Evolutionary conservation across 2,888 invertebrate species (phyloP), one percentile per base, ranked within the genome.

Genomic region (Plebejus anna): DNA sequence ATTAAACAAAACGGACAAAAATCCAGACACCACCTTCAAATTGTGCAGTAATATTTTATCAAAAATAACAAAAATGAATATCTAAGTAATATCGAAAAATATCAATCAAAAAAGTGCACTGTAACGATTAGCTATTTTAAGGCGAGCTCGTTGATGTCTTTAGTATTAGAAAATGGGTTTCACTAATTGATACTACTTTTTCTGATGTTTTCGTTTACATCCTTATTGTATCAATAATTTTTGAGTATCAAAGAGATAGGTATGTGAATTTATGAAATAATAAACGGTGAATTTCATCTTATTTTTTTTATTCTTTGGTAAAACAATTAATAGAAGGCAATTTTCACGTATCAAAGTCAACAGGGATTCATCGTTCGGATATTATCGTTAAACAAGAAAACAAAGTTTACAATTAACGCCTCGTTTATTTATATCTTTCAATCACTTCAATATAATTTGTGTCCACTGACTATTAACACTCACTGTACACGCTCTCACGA

Each of bases 401-500:
- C 92, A 92, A 90, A 92, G 86, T 89, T 82, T 89, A 89, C 88
- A 89, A 89, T 91, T 90, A 92, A 92, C 92, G 89, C 89, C 89
- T 91, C 89, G 89, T 92, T 93, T 93, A 92, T 92, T 92, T 88
- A 92, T 92, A 94, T 94, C 92, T 93, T 73, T 93, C 90, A 91
- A 91, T 87, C 88, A 90, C 86, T 89, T 91, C 91, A 90, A 93
- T 94, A 94, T 94, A 94, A 89, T 92, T 93, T 93, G 92, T 92
- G 92, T 93, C 93, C 94, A 94, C 92, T 94, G 94, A 94, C 93
- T 94, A 94, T 92, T 93, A 94, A 94, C 94, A 94, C 93, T 93
- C 94, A 94, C 94, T 94, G 94, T 93, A 93, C 94, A 94, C 90
- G 91, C 91, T 92, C 86, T 92, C 92, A 90, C 91, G 92, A 94